Base-by-base conservation (phyloP, 2,888 invertebrate genomes). In the Melieria crassipennis region DNA sequence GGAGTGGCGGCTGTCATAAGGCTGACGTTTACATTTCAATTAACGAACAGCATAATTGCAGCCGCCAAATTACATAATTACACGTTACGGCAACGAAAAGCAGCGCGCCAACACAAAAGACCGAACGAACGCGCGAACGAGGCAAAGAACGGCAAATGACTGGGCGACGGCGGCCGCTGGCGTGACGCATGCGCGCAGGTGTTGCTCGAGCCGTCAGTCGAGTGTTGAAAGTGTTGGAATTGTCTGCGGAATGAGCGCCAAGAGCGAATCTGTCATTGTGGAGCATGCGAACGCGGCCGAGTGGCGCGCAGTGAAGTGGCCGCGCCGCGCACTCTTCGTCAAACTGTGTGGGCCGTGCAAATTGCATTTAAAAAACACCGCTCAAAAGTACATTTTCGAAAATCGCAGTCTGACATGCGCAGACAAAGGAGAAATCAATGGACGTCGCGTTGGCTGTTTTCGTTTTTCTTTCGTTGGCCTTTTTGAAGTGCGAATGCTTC, bases 1-100 rank as follows among this genome's bases (percentile, higher is more conserved):
- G 30, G 30, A 30, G 30, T 30, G 45, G 62, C 4, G 11, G 62
- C 62, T 80, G 80, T 79, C 80, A 78, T 78, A 81, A 80, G 79
- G 81, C 81, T 80, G 82, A 80, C 80, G 80, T 80, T 80, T 81
- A 82, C 81, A 82, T 80, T 80, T 80, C 80, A 82, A 80, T 80
- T 80, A 80, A 82, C 80, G 79, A 80, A 80, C 82, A 80, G 79
- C 82, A 80, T 81, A 80, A 80, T 80, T 80, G 81, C 82, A 76
- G 79, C 80, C 81, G 78, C 80, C 80, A 82, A 80, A 80, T 80
- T 82, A 80, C 79, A 78, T 82, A 81, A 81, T 82, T 81, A 81
- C 77, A 80, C 75, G 75, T 76, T 43, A 10, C 46, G 48, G 48
- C 47, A 63, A 48, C 16, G 46, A 47, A 43, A 50, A 48, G 30